A percentile compares a stretch with the other conserved stretches of the same genome.
phyloP scores from a whole-genome alignment of 2,888 invertebrate species.

The Halocaridina rubra region DNA sequence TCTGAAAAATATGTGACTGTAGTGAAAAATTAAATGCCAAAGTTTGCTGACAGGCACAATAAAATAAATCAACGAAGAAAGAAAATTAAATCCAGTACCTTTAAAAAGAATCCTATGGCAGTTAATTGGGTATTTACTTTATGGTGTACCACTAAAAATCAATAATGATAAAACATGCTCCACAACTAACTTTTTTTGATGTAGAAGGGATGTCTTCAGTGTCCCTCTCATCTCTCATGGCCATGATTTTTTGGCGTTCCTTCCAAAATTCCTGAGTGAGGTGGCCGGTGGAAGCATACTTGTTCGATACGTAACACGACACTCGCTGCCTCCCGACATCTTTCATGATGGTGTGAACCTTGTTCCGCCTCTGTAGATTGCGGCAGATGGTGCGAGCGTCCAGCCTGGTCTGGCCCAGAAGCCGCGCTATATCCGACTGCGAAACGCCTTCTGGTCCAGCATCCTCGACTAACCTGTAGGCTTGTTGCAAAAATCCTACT shows the following conservation, averaged over 20 bases:
- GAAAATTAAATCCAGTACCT: neutral
- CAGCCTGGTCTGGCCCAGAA: conserved; percentile 65
- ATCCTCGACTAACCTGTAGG: conserved; percentile 71
- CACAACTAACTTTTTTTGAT: conserved; percentile 20
- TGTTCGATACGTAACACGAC: conserved; percentile 46
- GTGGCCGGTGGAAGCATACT: conserved; percentile 38
- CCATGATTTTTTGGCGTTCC: conserved; percentile 58
- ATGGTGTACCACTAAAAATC: no score
- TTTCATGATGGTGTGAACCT: conserved; percentile 72
- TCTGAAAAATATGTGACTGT: neutral
- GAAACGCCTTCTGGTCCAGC: conserved; percentile 73
- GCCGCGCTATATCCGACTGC: conserved; percentile 67
- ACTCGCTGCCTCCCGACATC: conserved; percentile 67
- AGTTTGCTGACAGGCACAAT: neutral
- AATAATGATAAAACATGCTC: no score
- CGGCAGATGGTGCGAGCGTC: conserved; percentile 67
- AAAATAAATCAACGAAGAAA: neutral
- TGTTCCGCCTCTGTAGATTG: conserved; percentile 69
- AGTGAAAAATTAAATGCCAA: neutral
- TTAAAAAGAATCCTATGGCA: no score
- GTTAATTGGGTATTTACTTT: no score
- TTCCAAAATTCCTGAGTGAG: conserved; percentile 55
- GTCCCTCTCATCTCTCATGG: conserved; percentile 33
- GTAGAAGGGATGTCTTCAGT: conserved; percentile 6
- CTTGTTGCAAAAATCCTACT: conserved; percentile 71